Evolutionary conservation across 2,113 vertebrate genomes (phyloP).

Genomic region (Pavo muticus): DNA sequence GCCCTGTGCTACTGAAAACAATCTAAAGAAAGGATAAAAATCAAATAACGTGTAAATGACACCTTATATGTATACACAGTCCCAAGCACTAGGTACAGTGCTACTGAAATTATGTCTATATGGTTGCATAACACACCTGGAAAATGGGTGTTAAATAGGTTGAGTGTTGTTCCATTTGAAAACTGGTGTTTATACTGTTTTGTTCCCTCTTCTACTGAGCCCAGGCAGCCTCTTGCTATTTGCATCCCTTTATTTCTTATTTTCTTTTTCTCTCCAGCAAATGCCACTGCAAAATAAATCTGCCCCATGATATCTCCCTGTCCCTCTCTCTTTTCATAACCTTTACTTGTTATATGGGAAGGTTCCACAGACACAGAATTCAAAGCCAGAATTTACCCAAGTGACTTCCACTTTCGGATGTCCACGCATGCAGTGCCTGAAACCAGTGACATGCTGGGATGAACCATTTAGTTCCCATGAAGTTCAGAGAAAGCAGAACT

Average conservation of each 20-base stretch:
- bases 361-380: neutral
- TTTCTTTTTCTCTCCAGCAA: slow-evolving; percentile 2
- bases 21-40: slow-evolving; percentile 33
- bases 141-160: neutral
- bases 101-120: neutral
- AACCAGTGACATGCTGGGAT: neutral
- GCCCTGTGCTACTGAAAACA: slow-evolving; percentile 18
- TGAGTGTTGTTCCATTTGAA: neutral
- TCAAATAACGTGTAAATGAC: slow-evolving; percentile 29
- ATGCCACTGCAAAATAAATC: slow-evolving; percentile 22
- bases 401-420: slow-evolving; percentile 13
- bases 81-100: neutral
- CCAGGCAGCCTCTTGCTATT: slow-evolving; percentile 6
- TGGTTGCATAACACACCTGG: neutral
- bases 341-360: neutral
- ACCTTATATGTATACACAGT: neutral
- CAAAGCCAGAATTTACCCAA: slow-evolving; percentile 16
- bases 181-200: neutral
- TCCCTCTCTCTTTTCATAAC: slow-evolving; percentile 35
- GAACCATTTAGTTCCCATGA: slow-evolving; percentile 5
- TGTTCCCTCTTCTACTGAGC: neutral
- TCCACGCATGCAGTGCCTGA: neutral
- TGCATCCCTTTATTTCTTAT: neutral
- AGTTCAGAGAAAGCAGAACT: neutral
- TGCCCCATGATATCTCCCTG: slow-evolving; percentile 11